These are phyloP conservation scores for Phoxinus phoxinus DNA, from an alignment of 2,113 vertebrate species.

Conservation along the genomic window DNA sequence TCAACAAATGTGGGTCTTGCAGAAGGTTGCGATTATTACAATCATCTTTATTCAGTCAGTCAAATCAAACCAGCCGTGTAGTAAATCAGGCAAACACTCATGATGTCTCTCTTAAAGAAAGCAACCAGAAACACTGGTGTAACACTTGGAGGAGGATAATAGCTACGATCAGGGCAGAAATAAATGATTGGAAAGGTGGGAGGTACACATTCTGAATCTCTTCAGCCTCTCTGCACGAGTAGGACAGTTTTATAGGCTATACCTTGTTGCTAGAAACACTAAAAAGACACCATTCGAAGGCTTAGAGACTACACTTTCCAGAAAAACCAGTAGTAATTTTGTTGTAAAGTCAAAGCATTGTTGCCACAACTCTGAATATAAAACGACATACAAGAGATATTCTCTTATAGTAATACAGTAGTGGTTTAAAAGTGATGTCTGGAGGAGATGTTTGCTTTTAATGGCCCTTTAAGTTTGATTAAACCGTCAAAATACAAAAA, in stretches of 20 bases:
- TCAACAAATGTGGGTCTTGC: background rate
- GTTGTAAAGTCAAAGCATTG: background rate
- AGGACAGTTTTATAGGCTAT: background rate
- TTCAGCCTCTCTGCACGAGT: background rate
- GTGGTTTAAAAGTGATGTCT: too few relatives aligned
- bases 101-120: background rate
- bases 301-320: background rate
- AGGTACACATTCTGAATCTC: background rate
- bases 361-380: background rate
- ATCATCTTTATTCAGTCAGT: slow-evolving; percentile 3
- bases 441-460: too few relatives aligned
- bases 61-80: background rate
- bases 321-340: background rate
- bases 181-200: background rate
- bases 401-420: background rate
- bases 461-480: too few relatives aligned
- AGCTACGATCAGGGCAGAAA: background rate
- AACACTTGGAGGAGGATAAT: background rate
- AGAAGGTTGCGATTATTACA: background rate
- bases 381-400: background rate
- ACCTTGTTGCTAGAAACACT: background rate
- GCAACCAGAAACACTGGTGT: too few relatives aligned
- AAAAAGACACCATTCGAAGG: background rate
- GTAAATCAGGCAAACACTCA: background rate
- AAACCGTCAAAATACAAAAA: too few relatives aligned